phyloP scores from a whole-genome alignment of 1,140 invertebrate species.

The Phymorhynchus buccinoides region DNA sequence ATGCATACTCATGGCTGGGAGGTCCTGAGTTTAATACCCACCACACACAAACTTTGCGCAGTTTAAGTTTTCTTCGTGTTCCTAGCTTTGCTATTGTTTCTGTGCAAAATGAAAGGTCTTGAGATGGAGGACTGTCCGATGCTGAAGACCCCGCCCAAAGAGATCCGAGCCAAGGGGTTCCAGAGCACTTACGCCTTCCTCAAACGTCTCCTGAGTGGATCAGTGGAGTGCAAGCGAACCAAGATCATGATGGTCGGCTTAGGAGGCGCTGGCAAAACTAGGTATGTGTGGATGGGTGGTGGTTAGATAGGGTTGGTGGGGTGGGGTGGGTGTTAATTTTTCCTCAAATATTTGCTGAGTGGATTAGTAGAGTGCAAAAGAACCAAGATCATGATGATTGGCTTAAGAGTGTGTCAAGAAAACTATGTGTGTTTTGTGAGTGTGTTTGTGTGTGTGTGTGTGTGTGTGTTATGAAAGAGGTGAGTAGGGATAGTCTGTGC shows the following conservation, averaged over 20 bases:
- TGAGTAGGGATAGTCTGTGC: slow-evolving; percentile 55
- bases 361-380: slow-evolving; percentile 62
- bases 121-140: slow-evolving; percentile 64
- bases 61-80: too few relatives aligned
- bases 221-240: slow-evolving; percentile 65
- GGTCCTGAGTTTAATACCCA: too few relatives aligned
- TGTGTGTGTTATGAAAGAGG: slow-evolving; percentile 41
- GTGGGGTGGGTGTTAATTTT: not conserved
- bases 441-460: slow-evolving; percentile 23
- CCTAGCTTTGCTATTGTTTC: not conserved
- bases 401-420: slow-evolving; percentile 42
- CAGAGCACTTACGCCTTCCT: slow-evolving; percentile 65
- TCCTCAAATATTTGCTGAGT: slow-evolving; percentile 50
- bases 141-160: slow-evolving; percentile 70
- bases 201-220: slow-evolving; percentile 65
- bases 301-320: too few relatives aligned
- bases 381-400: slow-evolving; percentile 69
- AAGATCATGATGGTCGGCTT: slow-evolving; percentile 73
- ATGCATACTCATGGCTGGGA: too few relatives aligned
- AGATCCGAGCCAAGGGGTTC: slow-evolving; percentile 68
- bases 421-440: slow-evolving; percentile 26
- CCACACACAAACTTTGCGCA: too few relatives aligned
- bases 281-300: slow-evolving; percentile 50
- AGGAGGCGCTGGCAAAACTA: slow-evolving; percentile 73
- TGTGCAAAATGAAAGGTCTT: slow-evolving; percentile 54